Conservation (phyloP, 2,888 invertebrate genomes). For the Dinocampus coccinellae region DNA sequence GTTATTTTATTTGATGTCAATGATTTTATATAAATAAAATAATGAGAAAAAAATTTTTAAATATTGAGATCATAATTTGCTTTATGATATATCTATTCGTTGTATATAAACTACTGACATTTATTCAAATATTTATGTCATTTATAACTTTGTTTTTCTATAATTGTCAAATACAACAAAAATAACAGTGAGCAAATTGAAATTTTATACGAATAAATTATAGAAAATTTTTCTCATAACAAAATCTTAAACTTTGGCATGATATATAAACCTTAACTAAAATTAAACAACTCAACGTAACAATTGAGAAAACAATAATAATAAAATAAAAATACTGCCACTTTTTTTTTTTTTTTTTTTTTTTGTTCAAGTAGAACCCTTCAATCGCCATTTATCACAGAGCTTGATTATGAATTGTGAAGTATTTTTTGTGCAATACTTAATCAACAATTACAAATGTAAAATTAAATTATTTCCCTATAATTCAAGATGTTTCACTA, state of each 20-base stretch:
- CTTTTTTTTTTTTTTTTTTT: not conserved
- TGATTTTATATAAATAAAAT: not conserved
- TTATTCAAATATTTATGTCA: not conserved
- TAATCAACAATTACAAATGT: not conserved
- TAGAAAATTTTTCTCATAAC: not conserved
- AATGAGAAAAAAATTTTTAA: not conserved
- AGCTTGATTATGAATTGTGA: not conserved
- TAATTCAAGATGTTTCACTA: too few relatives aligned
- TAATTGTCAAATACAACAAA: not conserved
- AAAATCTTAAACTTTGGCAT: not conserved
- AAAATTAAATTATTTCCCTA: too few relatives aligned
- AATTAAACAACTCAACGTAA: not conserved
- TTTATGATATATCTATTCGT: conserved; percentile 1
- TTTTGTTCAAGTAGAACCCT: not conserved
- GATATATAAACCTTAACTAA: not conserved
- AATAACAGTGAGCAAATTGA: not conserved
- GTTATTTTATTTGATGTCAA: not conserved
- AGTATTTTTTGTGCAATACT: not conserved
- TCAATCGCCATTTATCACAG: conserved; percentile 9
- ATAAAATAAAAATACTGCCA: not conserved
- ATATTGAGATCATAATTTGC: not conserved
- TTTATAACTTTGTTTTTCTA: not conserved
- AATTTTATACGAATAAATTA: not conserved
- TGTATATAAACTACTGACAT: conserved; percentile 3
- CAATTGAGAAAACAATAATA: not conserved